Percentiles rank a stretch among this genome's conserved stretches.
These are phyloP conservation scores for Trematocara marginatum DNA, from an alignment of 2,113 vertebrate species.

Conservation along the genomic window DNA sequence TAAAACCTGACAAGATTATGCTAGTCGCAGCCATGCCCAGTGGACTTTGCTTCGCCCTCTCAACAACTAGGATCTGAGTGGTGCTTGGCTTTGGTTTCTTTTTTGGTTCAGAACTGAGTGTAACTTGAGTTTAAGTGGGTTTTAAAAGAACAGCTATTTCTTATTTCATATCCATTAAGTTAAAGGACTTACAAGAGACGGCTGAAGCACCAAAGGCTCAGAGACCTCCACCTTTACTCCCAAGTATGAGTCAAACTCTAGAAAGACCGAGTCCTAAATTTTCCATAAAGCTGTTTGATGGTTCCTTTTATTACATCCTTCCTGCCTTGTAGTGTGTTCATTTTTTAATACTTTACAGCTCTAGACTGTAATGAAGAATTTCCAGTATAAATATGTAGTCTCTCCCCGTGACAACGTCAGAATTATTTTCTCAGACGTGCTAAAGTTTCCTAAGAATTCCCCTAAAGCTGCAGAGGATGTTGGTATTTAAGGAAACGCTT, in stretches of 20 bases:
- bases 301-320: neutral
- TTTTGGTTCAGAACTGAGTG: neutral
- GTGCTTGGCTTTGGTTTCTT: neutral
- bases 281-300: neutral
- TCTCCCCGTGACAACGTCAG: neutral
- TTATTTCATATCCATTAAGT: neutral
- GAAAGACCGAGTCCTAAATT: neutral
- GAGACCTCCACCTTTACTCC: neutral
- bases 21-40: neutral
- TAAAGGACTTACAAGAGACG: neutral
- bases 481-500: neutral
- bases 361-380: neutral
- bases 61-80: neutral
- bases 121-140: neutral
- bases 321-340: neutral
- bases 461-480: neutral
- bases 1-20: neutral
- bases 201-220: neutral
- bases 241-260: neutral
- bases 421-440: neutral
- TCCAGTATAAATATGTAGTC: neutral
- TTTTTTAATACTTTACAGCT: neutral
- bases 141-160: neutral
- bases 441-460: neutral
- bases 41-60: neutral